phyloP scores from a whole-genome alignment of 2,797 vertebrate species.

The Staurois parvus region DNA sequence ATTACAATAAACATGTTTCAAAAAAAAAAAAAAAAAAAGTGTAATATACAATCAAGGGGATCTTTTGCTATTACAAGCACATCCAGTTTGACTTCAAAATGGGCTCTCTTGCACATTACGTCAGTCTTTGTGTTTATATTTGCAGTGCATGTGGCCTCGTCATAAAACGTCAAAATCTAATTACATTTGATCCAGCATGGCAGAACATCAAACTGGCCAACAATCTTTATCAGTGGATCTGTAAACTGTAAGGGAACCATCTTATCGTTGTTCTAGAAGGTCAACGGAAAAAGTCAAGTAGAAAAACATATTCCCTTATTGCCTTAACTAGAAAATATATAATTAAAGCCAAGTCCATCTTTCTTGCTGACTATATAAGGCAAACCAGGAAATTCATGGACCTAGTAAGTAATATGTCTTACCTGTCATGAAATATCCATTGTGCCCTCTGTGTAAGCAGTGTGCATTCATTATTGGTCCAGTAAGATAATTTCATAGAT shows the following conservation, averaged over 20 bases:
- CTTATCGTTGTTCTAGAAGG: not conserved
- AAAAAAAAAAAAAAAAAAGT: not conserved
- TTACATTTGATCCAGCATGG: not conserved
- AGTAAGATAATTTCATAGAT: too few species aligned
- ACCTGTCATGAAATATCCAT: too few species aligned
- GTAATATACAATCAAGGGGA: not conserved
- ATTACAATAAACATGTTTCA: not conserved
- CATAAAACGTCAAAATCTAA: not conserved
- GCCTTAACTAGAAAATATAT: not conserved
- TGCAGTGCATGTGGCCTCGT: not conserved
- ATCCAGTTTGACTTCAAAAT: not conserved
- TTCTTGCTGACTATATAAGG: not conserved
- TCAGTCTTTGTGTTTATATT: not conserved
- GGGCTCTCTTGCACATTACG: not conserved
- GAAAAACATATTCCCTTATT: not conserved
- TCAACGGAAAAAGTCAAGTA: not conserved
- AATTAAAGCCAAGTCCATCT: not conserved
- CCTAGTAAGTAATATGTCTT: too few species aligned
- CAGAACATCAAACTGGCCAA: not conserved
- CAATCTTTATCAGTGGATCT: not conserved
- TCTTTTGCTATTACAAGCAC: not conserved
- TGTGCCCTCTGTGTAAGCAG: too few species aligned
- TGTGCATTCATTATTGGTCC: too few species aligned
- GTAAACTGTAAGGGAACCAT: not conserved
- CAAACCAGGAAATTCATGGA: not conserved